Conservation (phyloP, 2,888 invertebrate species). For the Octodonta nipae region DNA sequence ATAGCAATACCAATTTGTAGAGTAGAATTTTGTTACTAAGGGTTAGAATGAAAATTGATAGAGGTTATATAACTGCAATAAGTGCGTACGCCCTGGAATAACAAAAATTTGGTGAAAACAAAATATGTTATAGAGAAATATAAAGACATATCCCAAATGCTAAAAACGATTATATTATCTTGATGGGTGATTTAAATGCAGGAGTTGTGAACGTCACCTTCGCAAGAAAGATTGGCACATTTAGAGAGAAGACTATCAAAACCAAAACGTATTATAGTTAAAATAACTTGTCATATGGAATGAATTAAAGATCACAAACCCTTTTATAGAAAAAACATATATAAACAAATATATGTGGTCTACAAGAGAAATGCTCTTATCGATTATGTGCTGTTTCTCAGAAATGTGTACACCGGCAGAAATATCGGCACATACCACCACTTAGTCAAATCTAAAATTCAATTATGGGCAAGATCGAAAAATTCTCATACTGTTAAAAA, state of each 20-base stretch:
- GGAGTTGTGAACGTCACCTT: not conserved
- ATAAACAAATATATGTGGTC: no score
- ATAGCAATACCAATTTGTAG: not conserved
- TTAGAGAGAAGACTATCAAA: not conserved
- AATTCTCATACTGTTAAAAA: no score
- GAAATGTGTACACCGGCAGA: no score
- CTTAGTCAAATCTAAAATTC: no score
- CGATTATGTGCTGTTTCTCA: no score
- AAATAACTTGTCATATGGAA: not conserved
- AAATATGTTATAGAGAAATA: not conserved
- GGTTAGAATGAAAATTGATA: not conserved
- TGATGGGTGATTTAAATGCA: conserved; percentile 1
- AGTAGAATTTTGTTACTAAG: not conserved
- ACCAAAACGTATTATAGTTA: not conserved
- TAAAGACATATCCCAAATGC: not conserved
- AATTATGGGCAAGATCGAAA: no score
- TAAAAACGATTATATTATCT: not conserved
- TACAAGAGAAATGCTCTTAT: no score
- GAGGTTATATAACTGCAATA: conserved; percentile 1
- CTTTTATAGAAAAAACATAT: no score
- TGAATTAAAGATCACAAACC: no score
- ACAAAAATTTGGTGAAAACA: not conserved
- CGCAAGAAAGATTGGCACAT: not conserved
- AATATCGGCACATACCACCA: no score
- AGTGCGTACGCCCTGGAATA: not conserved